Percentiles rank a stretch among this genome's conserved stretches.
phyloP scores from a whole-genome alignment of 2,113 vertebrate species.

The Ageneiosus marmoratus region DNA sequence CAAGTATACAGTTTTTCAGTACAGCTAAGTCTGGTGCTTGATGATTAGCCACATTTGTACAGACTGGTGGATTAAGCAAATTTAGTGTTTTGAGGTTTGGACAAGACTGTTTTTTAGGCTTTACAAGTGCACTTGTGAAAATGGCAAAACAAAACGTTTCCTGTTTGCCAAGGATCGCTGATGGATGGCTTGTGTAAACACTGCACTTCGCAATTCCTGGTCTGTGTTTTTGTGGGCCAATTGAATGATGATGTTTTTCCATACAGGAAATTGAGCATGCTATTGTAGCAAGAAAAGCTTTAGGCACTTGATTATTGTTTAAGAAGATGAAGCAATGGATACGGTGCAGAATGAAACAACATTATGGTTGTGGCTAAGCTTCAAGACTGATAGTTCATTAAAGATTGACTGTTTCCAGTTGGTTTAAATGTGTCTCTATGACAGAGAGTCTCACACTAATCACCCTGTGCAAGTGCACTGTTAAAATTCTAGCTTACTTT shows the following conservation, averaged over 20 bases:
- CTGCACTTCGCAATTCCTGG: constrained; percentile 18
- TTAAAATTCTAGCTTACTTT: neutral
- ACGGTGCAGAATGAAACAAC: neutral
- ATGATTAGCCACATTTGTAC: constrained; percentile 34
- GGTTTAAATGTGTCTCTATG: neutral
- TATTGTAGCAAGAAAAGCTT: constrained; percentile 2
- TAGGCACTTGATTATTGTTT: neutral
- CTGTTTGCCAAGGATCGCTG: constrained; percentile 5
- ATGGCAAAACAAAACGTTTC: constrained; percentile 48
- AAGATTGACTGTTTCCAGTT: neutral
- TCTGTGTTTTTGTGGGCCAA: constrained; percentile 1
- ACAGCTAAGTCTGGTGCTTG: neutral
- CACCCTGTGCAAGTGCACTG: neutral
- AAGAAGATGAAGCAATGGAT: neutral
- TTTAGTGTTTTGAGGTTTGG: neutral
- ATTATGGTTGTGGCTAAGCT: constrained; percentile 5
- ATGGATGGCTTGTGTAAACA: constrained; percentile 17
- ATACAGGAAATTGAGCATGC: neutral
- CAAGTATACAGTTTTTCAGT: constrained; percentile 4
- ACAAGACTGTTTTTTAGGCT: neutral
- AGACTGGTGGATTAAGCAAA: constrained; percentile 1
- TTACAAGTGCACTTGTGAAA: constrained; percentile 22
- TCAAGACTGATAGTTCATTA: neutral
- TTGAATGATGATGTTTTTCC: constrained; percentile 27
- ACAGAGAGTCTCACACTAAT: neutral